Conservation (phyloP, 2,797 vertebrate species). For the Emys orbicularis region DNA sequence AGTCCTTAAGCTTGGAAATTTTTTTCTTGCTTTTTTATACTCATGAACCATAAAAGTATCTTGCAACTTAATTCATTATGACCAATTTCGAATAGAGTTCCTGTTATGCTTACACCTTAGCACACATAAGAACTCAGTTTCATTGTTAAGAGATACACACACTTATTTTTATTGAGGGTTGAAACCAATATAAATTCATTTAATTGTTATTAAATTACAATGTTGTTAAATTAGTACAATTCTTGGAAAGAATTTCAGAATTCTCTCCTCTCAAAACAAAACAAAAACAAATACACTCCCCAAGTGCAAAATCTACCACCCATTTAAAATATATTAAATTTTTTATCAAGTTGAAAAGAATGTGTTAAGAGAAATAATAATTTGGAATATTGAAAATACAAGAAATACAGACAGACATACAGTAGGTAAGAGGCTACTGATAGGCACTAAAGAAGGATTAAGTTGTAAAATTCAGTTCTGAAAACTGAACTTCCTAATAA, state of each 20-base stretch:
- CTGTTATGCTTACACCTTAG: background rate
- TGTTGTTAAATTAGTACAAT: background rate
- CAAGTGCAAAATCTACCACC: background rate
- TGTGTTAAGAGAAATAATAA: background rate
- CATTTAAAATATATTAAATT: background rate
- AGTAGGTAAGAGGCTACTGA: background rate
- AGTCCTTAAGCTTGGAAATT: background rate
- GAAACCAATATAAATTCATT: background rate
- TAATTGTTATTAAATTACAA: background rate
- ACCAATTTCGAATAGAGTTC: background rate
- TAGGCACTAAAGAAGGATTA: background rate
- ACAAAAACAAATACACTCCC: background rate
- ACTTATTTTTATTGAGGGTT: background rate
- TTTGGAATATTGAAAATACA: background rate
- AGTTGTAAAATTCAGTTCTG: background rate
- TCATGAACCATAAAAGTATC: background rate
- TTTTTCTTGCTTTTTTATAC: background rate
- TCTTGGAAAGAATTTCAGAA: background rate
- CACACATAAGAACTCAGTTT: background rate
- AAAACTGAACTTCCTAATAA: background rate
- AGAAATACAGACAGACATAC: background rate
- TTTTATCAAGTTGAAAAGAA: background rate
- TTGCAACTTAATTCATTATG: background rate
- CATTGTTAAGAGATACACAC: background rate
- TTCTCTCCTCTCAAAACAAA: background rate